Evolutionary conservation across 2,113 vertebrate species (phyloP).

Genomic region (Platanista minor): DNA sequence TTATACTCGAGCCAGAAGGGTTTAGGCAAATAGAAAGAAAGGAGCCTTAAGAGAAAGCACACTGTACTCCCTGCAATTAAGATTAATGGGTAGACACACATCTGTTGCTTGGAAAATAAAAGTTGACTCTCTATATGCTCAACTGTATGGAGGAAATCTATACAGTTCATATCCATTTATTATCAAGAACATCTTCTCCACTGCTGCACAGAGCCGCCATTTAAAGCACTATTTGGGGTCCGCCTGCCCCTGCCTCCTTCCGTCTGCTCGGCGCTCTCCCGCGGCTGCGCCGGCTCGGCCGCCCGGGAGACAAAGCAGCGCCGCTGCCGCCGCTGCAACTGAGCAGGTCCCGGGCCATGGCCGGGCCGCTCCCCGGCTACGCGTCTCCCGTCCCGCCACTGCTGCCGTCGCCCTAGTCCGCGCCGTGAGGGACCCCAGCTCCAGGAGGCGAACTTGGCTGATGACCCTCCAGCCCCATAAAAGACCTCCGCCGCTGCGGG

Average conservation of each 20-base stretch:
- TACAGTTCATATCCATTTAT: not conserved
- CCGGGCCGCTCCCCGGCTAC: not conserved
- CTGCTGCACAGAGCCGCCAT: not conserved
- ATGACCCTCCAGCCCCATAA: not conserved
- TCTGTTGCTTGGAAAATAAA: not conserved
- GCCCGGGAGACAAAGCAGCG: constrained; percentile 54
- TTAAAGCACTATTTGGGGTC: not conserved
- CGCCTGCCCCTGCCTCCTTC: not conserved
- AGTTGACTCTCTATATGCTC: not conserved
- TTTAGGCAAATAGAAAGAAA: not conserved
- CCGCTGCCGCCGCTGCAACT: not conserved
- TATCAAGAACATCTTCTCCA: not conserved
- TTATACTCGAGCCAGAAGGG: not conserved
- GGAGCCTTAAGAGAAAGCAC: not conserved
- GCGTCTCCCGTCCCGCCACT: not conserved
- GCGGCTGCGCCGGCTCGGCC: not conserved
- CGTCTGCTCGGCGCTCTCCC: fast-evolving
- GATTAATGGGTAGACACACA: not conserved
- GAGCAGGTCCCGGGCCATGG: constrained; percentile 18
- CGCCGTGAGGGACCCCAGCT: not conserved
- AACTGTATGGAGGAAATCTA: not conserved
- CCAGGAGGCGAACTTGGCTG: not conserved
- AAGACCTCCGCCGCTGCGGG: not conserved
- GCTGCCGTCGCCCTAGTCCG: not conserved
- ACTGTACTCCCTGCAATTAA: not conserved